Base-by-base conservation (phyloP, 1,140 invertebrate species). In the Acromyrmex echinatior region DNA sequence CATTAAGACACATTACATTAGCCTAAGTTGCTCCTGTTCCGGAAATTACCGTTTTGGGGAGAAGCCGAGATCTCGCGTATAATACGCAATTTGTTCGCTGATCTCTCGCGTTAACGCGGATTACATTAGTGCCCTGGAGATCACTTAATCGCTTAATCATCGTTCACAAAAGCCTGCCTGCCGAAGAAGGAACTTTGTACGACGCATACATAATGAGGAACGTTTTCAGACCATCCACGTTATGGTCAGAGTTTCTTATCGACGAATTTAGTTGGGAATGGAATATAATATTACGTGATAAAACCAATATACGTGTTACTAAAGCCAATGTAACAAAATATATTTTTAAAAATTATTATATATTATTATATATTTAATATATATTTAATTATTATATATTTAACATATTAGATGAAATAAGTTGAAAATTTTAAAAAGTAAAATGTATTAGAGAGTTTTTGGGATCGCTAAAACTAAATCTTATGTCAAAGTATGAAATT, bases 21-120 rank as follows among this genome's bases (percentile, higher is more conserved):
- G 45, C 80, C n/a, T 74, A 62, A 84, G 70, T n/a, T 31, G 56
- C 25, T 18, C 39, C 18, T 18, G 56, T 58, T 76, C 16, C 56
- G 80, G 70, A n/a, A 84, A 84, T 84, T 84, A 76, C 18, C 62
- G 62, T 68, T 80, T 70, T 53, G 28, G 49, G 63, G 3, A 9
- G 14, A 45, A 62, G 16, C 77, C 31, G 25, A 31, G 45, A 80
- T 39, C 77, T 65, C 62, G 28, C 49, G 70, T 21, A 62, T 76
- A 84, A 84, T 84, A 73, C n/a, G 80, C 80, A 84, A 84, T 84
- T 84, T 84, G 80, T 84, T 84, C 28, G 28, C 56, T 62, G 70
- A 76, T 84, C 39, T 62, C 51, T 28, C 14, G 39, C 58, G 39
- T 82, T 82, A 74, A 45, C 10, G 45, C 31, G 63, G 49, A 80